phyloP scores from a whole-genome alignment of 2,888 invertebrate species.

The Pandemis cinnamomeana region DNA sequence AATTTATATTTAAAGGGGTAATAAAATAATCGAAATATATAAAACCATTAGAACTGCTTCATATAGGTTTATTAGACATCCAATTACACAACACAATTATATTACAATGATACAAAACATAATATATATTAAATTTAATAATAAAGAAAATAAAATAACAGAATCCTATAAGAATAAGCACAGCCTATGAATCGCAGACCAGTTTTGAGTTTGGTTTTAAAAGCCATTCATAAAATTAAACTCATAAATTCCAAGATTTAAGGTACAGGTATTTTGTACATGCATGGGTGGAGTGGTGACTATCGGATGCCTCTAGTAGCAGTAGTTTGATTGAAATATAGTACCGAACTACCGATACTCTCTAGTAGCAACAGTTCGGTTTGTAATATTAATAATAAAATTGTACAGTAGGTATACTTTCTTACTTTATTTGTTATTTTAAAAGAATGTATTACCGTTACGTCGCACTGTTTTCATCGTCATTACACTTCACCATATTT shows the following conservation, averaged over 20 bases:
- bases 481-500: too few species aligned
- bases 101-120: constrained; percentile 57
- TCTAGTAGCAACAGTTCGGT: too few species aligned
- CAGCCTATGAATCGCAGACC: constrained; percentile 83
- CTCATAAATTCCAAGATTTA: neutral
- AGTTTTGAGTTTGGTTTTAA: constrained; percentile 65
- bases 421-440: too few species aligned
- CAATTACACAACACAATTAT: constrained; percentile 60
- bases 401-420: too few species aligned
- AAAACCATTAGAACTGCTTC: constrained; percentile 39
- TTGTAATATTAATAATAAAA: too few species aligned
- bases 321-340: too few species aligned
- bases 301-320: too few species aligned
- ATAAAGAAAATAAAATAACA: constrained; percentile 60
- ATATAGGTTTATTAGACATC: constrained; percentile 67
- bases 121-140: constrained; percentile 41
- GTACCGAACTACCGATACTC: too few species aligned
- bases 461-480: too few species aligned
- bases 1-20: neutral
- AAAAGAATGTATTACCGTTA: too few species aligned
- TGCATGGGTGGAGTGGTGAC: too few species aligned
- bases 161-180: constrained; percentile 73
- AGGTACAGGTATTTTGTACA: neutral
- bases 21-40: neutral
- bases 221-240: constrained; percentile 29